phyloP scores from a whole-genome alignment of 2,888 invertebrate genomes.

The Ophioninae sp. region DNA sequence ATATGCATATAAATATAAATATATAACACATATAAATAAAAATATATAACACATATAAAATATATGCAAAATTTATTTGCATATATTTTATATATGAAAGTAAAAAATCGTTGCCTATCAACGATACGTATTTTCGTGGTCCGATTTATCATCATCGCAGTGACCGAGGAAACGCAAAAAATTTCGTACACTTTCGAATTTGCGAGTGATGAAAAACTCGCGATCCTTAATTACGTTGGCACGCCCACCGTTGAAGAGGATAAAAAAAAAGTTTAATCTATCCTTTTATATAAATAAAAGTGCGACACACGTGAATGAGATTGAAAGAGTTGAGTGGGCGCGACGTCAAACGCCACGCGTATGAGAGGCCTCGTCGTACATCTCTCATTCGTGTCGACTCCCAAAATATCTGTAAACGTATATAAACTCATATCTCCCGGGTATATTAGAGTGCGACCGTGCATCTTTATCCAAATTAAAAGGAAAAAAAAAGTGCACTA shows the following conservation, averaged over 20 bases:
- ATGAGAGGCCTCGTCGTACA: background rate
- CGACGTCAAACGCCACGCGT: conserved; percentile 25
- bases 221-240: conserved; percentile 4
- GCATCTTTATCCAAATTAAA: background rate
- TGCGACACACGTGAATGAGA: background rate
- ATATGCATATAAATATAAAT: no score
- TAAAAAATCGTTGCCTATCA: no score
- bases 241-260: background rate
- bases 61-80: no score
- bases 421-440: background rate
- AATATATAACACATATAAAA: no score
- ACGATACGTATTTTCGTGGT: no score
- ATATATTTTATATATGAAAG: no score
- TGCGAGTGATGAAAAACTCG: background rate
- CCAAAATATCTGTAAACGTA: background rate
- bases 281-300: background rate
- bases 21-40: no score
- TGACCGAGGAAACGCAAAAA: background rate
- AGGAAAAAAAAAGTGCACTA: background rate
- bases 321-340: conserved; percentile 21
- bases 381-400: conserved; percentile 1
- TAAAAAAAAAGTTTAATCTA: background rate
- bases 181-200: background rate
- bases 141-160: no score
- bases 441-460: background rate